Percentiles rank a stretch among this genome's conserved stretches.
Conservation (phyloP, 37 sponge, comb jelly and placozoan species). For the Mnemiopsis leidyi region DNA sequence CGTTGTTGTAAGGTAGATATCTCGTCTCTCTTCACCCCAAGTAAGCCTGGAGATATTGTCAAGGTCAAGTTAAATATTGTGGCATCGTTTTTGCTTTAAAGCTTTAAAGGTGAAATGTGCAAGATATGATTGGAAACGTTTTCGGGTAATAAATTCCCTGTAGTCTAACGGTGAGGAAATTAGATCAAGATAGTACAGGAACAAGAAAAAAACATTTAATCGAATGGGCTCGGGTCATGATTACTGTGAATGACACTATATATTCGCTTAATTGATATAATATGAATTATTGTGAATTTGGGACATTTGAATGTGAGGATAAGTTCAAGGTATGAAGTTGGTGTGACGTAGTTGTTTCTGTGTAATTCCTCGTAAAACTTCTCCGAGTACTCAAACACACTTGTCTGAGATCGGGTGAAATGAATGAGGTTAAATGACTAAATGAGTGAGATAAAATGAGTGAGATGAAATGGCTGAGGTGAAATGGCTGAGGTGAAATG, state of each 20-base stretch:
- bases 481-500: background rate
- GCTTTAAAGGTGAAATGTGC: no score
- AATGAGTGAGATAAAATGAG: background rate
- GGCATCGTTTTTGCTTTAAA: no score
- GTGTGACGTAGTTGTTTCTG: constrained; percentile 97
- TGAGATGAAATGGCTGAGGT: background rate
- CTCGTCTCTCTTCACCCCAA: constrained; percentile 75
- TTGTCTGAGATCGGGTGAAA: background rate
- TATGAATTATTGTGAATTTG: no score
- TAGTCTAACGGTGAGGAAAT: no score
- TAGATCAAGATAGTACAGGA: no score
- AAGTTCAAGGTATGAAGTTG: constrained; percentile 96
- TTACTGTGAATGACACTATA: no score
- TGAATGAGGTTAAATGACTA: background rate
- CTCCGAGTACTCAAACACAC: constrained; percentile 56
- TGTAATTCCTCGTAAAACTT: constrained; percentile 79
- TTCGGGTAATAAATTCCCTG: no score
- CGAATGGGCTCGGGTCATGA: no score
- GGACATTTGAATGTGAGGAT: constrained; percentile 89
- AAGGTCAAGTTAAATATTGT: no score
- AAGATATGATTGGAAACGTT: no score
- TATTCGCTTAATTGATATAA: no score
- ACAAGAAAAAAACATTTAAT: no score
- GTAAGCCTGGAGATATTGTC: constrained; percentile 51
- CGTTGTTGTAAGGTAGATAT: constrained; percentile 76